These are phyloP conservation scores for Tragelaphus strepsiceros DNA, from an alignment of 2,113 vertebrate genomes.

Conservation along the genomic window DNA sequence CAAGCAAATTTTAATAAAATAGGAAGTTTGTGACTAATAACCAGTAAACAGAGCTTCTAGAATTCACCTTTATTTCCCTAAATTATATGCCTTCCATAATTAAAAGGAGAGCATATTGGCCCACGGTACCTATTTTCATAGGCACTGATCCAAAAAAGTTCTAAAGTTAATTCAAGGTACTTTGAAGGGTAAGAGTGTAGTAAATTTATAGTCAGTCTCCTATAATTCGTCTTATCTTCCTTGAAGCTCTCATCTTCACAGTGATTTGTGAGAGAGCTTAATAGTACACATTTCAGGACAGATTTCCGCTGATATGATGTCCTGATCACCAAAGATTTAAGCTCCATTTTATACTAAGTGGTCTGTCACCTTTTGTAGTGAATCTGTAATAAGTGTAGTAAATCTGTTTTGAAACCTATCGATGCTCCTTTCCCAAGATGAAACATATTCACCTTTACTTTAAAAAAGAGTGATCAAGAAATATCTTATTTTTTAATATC, in stretches of 20 bases:
- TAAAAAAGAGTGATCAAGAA: background rate
- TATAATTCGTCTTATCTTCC: background rate
- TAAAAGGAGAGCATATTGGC: background rate
- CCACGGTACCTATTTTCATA: background rate
- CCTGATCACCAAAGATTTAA: conserved; percentile 19
- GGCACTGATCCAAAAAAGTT: background rate
- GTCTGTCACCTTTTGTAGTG: background rate
- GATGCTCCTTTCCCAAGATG: background rate
- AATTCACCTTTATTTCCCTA: background rate
- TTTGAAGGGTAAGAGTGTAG: background rate
- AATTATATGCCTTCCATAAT: background rate
- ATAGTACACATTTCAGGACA: background rate
- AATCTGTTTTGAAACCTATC: background rate
- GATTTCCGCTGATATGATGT: background rate
- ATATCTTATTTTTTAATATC: background rate
- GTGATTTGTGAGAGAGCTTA: background rate
- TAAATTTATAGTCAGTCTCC: conserved; percentile 14
- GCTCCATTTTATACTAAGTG: background rate
- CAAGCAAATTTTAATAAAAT: conserved; percentile 33
- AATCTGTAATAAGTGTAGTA: background rate
- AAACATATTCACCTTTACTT: background rate
- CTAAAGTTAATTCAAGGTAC: conserved; percentile 4
- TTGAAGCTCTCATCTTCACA: background rate
- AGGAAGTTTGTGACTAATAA: background rate
- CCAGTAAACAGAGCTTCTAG: background rate